These are phyloP conservation scores for Pycnomerus fuliginosus DNA, from an alignment of 2,888 invertebrate genomes.

Conservation along the genomic window DNA sequence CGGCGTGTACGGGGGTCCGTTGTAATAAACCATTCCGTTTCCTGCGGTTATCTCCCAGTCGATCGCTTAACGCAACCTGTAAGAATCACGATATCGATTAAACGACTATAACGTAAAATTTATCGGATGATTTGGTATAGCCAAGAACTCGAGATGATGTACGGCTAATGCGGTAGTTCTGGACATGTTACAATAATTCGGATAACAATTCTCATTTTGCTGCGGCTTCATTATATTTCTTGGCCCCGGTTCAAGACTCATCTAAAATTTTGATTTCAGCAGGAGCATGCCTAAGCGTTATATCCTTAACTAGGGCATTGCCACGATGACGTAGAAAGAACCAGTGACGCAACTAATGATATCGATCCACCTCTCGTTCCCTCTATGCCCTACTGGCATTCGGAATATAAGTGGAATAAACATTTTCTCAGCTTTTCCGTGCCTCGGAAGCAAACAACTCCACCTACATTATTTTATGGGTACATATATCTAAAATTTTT, in stretches of 20 bases:
- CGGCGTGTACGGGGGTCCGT: slow-evolving; percentile 78
- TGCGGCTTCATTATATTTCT: too few relatives aligned
- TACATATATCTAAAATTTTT: slow-evolving; percentile 12
- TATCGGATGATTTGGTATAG: too few relatives aligned
- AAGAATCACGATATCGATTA: slow-evolving; percentile 19
- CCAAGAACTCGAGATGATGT: too few relatives aligned
- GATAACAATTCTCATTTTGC: too few relatives aligned
- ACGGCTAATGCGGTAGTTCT: too few relatives aligned
- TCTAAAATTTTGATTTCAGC: too few relatives aligned
- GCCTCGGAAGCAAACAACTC: slow-evolving; percentile 12
- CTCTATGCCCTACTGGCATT: slow-evolving; percentile 23
- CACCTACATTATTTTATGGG: slow-evolving; percentile 9
- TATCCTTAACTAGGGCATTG: slow-evolving; percentile 10
- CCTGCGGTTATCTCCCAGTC: slow-evolving; percentile 36
- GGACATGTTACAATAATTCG: too few relatives aligned
- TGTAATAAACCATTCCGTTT: slow-evolving; percentile 62
- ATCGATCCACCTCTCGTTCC: slow-evolving; percentile 24
- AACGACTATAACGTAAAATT: not conserved
- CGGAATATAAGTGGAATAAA: slow-evolving; percentile 16
- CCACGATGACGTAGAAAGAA: slow-evolving; percentile 28
- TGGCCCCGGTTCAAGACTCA: too few relatives aligned
- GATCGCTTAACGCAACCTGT: slow-evolving; percentile 60
- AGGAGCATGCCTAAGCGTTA: too few relatives aligned
- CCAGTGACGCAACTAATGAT: slow-evolving; percentile 31
- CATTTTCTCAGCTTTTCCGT: slow-evolving; percentile 13